These are phyloP conservation scores for Anodontia alba DNA, from an alignment of 2,888 invertebrate genomes.

Conservation along the genomic window DNA sequence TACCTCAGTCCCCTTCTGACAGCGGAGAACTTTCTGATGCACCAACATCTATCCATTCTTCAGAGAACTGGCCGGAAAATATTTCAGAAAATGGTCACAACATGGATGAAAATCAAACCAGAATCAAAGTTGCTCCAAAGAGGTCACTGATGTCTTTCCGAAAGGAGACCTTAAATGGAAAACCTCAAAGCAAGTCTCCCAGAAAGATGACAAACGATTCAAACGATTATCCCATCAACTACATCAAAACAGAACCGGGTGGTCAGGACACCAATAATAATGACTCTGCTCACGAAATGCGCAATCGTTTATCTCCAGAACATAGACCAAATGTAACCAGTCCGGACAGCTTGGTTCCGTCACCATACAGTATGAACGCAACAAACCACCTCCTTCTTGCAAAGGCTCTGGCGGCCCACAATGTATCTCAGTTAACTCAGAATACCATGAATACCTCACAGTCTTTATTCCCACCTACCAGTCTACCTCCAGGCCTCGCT, in stretches of 20 bases:
- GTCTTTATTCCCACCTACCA: slow-evolving; percentile 53
- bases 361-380: slow-evolving; percentile 39
- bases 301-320: slow-evolving; percentile 19
- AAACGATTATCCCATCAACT: slow-evolving; percentile 54
- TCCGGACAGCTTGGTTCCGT: slow-evolving; percentile 40
- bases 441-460: slow-evolving; percentile 59
- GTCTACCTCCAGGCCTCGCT: slow-evolving; percentile 60
- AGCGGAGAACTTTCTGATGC: slow-evolving; percentile 47
- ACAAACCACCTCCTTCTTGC: slow-evolving; percentile 60
- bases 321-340: slow-evolving; percentile 21
- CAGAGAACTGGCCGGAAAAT: slow-evolving; percentile 62
- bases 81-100: slow-evolving; percentile 54
- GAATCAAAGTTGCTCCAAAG: slow-evolving; percentile 76
- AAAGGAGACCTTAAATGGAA: slow-evolving; percentile 47
- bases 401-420: slow-evolving; percentile 60
- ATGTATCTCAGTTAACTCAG: slow-evolving; percentile 41
- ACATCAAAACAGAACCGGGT: slow-evolving; percentile 36
- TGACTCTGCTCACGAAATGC: slow-evolving; percentile 20
- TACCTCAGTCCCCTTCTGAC: slow-evolving; percentile 74
- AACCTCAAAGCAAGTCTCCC: slow-evolving; percentile 56
- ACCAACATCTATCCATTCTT: slow-evolving; percentile 49
- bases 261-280: slow-evolving; percentile 54
- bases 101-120: slow-evolving; percentile 51
- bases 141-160: slow-evolving; percentile 66
- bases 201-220: slow-evolving; percentile 63